These are phyloP conservation scores for Harpalus rubripes DNA, from an alignment of 2,888 invertebrate species.

Conservation along the genomic window DNA sequence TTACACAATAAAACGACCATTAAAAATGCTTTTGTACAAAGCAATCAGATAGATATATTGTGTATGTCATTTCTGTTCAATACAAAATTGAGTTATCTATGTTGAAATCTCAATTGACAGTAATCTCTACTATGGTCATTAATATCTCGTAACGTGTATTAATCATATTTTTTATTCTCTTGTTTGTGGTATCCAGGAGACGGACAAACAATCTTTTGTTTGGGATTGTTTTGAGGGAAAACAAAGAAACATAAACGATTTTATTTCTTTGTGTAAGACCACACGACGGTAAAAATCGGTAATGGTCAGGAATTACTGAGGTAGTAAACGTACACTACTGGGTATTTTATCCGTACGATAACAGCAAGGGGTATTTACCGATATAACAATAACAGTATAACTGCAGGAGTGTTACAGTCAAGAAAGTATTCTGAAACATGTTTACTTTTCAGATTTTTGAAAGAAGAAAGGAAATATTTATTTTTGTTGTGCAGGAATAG, in stretches of 20 bases:
- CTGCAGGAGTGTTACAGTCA: background rate
- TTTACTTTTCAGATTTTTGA: too few species aligned
- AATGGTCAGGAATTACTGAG: constrained; percentile 1
- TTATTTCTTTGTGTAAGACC: constrained; percentile 16
- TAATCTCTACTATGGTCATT: background rate
- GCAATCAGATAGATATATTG: background rate
- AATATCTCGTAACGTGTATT: constrained; percentile 2
- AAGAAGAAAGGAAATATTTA: too few species aligned
- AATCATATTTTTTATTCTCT: constrained; percentile 41
- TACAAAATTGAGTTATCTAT: background rate
- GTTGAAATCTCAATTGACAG: constrained; percentile 9
- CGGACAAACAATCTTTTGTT: constrained; percentile 36
- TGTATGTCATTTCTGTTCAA: background rate
- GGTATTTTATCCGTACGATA: background rate
- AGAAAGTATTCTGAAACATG: too few species aligned
- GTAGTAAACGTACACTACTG: background rate
- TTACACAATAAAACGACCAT: background rate
- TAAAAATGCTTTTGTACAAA: background rate
- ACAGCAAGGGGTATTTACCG: too few species aligned
- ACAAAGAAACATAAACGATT: constrained; percentile 6
- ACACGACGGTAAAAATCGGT: constrained; percentile 44
- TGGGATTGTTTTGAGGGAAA: constrained; percentile 14
- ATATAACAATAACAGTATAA: background rate
- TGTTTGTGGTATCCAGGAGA: constrained; percentile 7
- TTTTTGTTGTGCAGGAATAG: too few species aligned